phyloP scores from a whole-genome alignment of 2,888 invertebrate species.

The Drosophila bunnanda region DNA sequence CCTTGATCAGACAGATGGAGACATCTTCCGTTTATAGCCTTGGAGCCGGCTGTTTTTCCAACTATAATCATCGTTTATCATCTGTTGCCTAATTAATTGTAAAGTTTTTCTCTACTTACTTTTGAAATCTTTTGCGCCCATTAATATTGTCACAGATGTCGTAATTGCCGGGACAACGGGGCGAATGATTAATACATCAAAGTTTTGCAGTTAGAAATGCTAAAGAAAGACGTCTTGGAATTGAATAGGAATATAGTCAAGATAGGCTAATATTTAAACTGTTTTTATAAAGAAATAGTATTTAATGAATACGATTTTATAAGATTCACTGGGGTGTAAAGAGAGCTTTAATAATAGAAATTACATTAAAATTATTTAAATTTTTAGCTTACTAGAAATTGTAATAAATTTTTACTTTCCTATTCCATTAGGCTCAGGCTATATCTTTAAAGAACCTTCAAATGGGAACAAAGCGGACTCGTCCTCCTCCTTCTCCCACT shows the following conservation, averaged over 20 bases:
- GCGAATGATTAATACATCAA: constrained; percentile 71
- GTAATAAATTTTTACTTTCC: too few relatives aligned
- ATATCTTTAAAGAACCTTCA: neutral
- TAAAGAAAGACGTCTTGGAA: constrained; percentile 10
- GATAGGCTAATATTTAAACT: neutral
- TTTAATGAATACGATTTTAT: too few relatives aligned
- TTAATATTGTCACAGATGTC: constrained; percentile 79
- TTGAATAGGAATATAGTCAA: neutral
- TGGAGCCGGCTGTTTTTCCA: constrained; percentile 21
- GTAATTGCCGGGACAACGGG: constrained; percentile 43
- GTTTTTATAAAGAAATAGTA: neutral
- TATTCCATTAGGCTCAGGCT: neutral
- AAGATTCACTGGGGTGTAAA: neutral
- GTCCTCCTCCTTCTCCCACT: too few relatives aligned
- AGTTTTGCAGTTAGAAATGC: constrained; percentile 60
- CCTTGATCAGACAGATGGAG: constrained; percentile 58
- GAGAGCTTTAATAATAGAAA: neutral
- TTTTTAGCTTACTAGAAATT: too few relatives aligned
- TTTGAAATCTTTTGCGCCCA: constrained; percentile 51
- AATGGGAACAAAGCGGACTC: neutral
- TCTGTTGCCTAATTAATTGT: constrained; percentile 75
- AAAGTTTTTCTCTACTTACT: constrained; percentile 61
- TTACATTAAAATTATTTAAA: neutral
- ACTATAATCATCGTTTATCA: constrained; percentile 79
- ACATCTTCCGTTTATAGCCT: constrained; percentile 51